Conservation (phyloP, 2,888 invertebrate genomes). For the Hypolimnas misippus region DNA sequence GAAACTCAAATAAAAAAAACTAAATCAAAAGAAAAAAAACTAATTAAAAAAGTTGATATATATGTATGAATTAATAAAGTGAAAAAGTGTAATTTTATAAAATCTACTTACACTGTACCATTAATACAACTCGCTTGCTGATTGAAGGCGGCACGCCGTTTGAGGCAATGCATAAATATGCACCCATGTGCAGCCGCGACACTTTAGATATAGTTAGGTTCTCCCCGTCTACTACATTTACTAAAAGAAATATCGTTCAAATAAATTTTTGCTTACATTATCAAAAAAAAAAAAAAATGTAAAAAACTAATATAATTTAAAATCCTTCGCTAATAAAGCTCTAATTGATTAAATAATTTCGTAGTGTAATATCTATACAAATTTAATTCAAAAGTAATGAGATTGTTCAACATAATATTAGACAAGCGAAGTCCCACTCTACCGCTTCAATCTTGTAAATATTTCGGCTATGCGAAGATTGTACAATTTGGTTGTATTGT, state of each 20-base stretch:
- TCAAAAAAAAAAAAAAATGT: background rate
- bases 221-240: slow-evolving; percentile 95
- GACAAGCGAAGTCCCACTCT: slow-evolving; percentile 38
- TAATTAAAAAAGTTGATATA: too few species aligned
- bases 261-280: too few species aligned
- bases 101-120: slow-evolving; percentile 92
- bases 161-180: slow-evolving; percentile 95
- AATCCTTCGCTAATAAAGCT: background rate
- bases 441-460: slow-evolving; percentile 58
- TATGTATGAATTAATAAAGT: too few species aligned
- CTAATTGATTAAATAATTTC: background rate
- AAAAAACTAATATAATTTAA: background rate
- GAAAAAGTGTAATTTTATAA: too few species aligned
- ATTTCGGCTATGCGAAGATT: slow-evolving; percentile 55
- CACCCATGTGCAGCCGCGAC: slow-evolving; percentile 95
- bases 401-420: slow-evolving; percentile 16
- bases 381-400: slow-evolving; percentile 16
- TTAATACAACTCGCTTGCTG: slow-evolving; percentile 91
- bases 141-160: slow-evolving; percentile 96
- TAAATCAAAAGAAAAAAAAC: too few species aligned
- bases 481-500: slow-evolving; percentile 64
- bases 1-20: too few species aligned
- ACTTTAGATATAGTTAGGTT: slow-evolving; percentile 94
- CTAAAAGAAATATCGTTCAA: slow-evolving; percentile 66
- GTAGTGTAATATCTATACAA: slow-evolving; percentile 5